phyloP scores from a whole-genome alignment of 1,140 invertebrate species.

The Cydia fagiglandana region DNA sequence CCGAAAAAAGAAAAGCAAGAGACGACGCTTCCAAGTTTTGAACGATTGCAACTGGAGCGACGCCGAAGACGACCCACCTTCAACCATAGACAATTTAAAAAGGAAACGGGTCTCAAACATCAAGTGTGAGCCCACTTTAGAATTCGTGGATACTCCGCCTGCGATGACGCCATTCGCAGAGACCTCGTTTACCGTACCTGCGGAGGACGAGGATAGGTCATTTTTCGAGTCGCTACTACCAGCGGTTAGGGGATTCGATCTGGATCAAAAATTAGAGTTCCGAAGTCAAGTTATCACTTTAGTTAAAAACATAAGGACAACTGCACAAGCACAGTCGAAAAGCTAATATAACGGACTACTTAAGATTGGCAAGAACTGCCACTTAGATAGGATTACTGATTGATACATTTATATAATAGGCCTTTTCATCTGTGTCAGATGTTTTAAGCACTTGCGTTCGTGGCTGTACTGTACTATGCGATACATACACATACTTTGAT shows the following conservation, averaged over 20 bases:
- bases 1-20: constrained; percentile 34
- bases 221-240: constrained; percentile 60
- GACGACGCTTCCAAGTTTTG: constrained; percentile 36
- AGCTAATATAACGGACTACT: not conserved
- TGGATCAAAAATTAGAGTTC: constrained; percentile 61
- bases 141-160: constrained; percentile 46
- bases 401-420: not conserved
- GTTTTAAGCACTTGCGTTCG: no score
- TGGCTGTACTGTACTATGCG: no score
- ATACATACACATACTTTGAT: not conserved
- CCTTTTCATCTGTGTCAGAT: no score
- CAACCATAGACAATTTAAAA: constrained; percentile 50
- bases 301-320: constrained; percentile 49
- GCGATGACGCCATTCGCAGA: constrained; percentile 34
- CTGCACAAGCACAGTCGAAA: not conserved
- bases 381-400: constrained; percentile 9
- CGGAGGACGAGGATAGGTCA: constrained; percentile 55
- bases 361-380: not conserved
- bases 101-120: constrained; percentile 39
- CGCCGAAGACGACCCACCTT: constrained; percentile 47
- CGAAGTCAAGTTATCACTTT: constrained; percentile 51
- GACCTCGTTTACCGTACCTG: constrained; percentile 6
- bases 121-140: constrained; percentile 42
- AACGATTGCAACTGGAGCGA: constrained; percentile 40
- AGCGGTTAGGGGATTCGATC: constrained; percentile 49